A percentile compares a stretch with the other conserved stretches of the same genome.
These are phyloP conservation scores for Astropecten irregularis DNA, from an alignment of 53 echinoderm and acorn worm species.

Conservation along the genomic window DNA sequence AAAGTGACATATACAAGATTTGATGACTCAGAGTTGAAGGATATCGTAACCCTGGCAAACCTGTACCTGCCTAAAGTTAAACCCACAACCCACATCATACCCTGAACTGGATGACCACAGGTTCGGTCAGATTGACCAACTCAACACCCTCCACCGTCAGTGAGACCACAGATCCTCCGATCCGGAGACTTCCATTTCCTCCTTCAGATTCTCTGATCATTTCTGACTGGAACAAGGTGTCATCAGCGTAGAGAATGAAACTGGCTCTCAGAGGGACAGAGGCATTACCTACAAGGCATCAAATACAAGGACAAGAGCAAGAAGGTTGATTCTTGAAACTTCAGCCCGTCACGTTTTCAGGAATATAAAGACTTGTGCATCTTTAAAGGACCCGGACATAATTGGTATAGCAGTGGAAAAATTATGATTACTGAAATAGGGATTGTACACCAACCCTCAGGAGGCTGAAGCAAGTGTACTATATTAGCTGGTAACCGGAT, in stretches of 20 bases:
- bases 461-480: not conserved
- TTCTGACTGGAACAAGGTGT: constrained; percentile 19
- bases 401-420: not conserved
- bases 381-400: too few species aligned
- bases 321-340: constrained; percentile 8
- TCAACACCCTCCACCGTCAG: too few species aligned
- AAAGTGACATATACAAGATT: not conserved
- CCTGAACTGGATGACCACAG: too few species aligned
- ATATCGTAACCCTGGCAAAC: constrained; percentile 28
- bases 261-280: constrained; percentile 7
- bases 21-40: constrained; percentile 48
- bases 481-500: not conserved
- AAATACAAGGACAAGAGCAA: too few species aligned
- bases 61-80: constrained; percentile 18
- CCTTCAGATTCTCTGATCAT: not conserved
- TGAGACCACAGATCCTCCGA: constrained; percentile 60
- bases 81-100: too few species aligned
- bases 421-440: not conserved
- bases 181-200: not conserved
- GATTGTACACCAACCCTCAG: not conserved
- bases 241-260: constrained; percentile 32
- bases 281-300: too few species aligned
- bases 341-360: too few species aligned
- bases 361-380: not conserved
- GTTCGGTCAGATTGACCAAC: too few species aligned